Conservation (phyloP, 2,797 vertebrate species). For the Australoheros facetus region DNA sequence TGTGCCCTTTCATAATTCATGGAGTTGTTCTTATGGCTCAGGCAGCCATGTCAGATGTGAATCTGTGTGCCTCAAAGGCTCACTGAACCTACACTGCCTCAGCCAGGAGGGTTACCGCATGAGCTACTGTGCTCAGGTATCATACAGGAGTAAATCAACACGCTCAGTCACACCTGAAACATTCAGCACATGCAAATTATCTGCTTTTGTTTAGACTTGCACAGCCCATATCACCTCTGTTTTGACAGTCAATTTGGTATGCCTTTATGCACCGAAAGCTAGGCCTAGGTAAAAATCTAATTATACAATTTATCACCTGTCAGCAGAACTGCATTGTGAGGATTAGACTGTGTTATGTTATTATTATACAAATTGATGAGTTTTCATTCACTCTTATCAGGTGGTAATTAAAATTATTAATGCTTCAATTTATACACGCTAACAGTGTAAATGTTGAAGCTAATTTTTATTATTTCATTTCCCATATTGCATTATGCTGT, state of each 20-base stretch:
- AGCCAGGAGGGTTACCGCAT: constrained; percentile 43
- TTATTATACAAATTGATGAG: not conserved
- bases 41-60: constrained; percentile 70
- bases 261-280: constrained; percentile 2
- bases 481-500: not conserved
- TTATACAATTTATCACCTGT: not conserved
- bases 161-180: constrained; percentile 42
- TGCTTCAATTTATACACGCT: not conserved
- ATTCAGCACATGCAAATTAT: constrained; percentile 28
- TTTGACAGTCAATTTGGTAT: constrained; percentile 5
- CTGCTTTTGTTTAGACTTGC: constrained; percentile 17
- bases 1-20: constrained; percentile 78
- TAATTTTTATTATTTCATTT: not conserved
- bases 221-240: not conserved
- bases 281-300: not conserved
- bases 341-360: not conserved
- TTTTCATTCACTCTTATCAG: not conserved
- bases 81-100: constrained; percentile 45
- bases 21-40: constrained; percentile 74
- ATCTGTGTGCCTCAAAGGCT: constrained; percentile 68
- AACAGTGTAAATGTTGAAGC: not conserved
- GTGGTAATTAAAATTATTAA: not conserved
- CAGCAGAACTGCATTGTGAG: not conserved
- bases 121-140: constrained; percentile 47
- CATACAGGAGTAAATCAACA: constrained; percentile 43